These are phyloP conservation scores for Temnothorax rugatulus DNA, from an alignment of 2,888 invertebrate species.

Conservation along the genomic window DNA sequence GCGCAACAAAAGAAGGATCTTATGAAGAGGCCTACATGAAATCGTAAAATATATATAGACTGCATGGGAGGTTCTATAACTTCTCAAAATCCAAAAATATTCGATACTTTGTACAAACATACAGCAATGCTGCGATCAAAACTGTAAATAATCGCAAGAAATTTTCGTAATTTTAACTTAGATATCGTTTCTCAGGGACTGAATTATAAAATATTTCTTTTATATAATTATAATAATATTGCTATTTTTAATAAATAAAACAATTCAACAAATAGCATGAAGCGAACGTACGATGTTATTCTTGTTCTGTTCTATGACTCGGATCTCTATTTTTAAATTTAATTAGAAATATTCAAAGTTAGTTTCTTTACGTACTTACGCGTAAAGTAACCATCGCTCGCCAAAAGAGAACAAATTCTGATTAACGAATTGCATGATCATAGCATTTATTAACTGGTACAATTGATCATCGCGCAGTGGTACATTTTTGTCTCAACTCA, in stretches of 20 bases:
- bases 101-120: background rate
- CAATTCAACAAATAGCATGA: background rate
- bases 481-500: conserved; percentile 75
- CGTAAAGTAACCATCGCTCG: background rate
- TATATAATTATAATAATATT: conserved; percentile 10
- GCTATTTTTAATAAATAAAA: conserved; percentile 17
- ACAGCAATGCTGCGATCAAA: background rate
- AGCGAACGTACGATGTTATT: background rate
- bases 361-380: conserved; percentile 11
- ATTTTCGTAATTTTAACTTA: background rate
- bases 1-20: conserved; percentile 67
- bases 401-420: conserved; percentile 44
- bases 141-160: background rate
- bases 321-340: background rate
- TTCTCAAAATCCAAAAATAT: background rate
- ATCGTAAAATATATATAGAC: background rate
- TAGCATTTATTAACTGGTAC: conserved; percentile 83
- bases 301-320: background rate
- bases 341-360: conserved; percentile 37
- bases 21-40: background rate
- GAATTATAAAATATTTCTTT: background rate
- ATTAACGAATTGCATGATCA: conserved; percentile 79
- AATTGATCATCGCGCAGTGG: conserved; percentile 78
- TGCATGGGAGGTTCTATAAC: background rate
- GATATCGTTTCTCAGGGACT: background rate